Conservation (phyloP, 2,888 invertebrate genomes). For the Mimumesa dahlbomi region DNA sequence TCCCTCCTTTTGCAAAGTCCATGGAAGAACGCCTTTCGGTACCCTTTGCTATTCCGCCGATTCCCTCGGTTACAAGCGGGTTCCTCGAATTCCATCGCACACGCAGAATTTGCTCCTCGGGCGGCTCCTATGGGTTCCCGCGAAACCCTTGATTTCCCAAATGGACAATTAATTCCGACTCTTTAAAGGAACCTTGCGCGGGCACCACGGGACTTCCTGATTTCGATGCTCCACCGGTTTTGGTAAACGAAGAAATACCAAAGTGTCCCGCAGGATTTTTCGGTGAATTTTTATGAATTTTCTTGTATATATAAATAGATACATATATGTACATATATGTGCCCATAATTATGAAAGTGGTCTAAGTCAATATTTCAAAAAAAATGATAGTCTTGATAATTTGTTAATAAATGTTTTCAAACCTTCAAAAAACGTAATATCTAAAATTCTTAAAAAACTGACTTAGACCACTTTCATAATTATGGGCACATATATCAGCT, state of each 20-base stretch:
- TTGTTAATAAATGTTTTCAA: too few relatives aligned
- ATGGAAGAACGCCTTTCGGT: conserved; percentile 51
- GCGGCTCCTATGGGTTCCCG: conserved; percentile 15
- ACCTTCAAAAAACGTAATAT: too few relatives aligned
- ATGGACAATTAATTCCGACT: conserved; percentile 54
- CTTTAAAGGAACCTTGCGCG: neutral
- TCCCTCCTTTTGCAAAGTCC: conserved; percentile 54
- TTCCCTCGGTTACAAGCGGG: conserved; percentile 45
- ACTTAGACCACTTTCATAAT: too few relatives aligned
- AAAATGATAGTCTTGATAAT: too few relatives aligned
- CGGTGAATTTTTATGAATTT: neutral
- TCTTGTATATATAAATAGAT: too few relatives aligned
- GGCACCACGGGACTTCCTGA: neutral
- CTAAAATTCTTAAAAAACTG: too few relatives aligned
- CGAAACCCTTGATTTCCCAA: conserved; percentile 53
- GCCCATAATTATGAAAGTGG: too few relatives aligned
- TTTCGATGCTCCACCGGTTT: too few relatives aligned
- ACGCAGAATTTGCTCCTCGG: conserved; percentile 20
- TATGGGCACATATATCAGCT: too few relatives aligned
- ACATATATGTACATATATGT: too few relatives aligned
- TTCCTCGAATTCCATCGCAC: conserved; percentile 58
- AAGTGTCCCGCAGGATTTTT: neutral
- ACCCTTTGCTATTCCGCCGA: conserved; percentile 61
- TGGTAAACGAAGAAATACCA: too few relatives aligned
- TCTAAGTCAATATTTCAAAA: too few relatives aligned